Evolutionary conservation across 2,888 invertebrate species (phyloP), one percentile per base, ranked within the genome.

Genomic region (Antitype chi): DNA sequence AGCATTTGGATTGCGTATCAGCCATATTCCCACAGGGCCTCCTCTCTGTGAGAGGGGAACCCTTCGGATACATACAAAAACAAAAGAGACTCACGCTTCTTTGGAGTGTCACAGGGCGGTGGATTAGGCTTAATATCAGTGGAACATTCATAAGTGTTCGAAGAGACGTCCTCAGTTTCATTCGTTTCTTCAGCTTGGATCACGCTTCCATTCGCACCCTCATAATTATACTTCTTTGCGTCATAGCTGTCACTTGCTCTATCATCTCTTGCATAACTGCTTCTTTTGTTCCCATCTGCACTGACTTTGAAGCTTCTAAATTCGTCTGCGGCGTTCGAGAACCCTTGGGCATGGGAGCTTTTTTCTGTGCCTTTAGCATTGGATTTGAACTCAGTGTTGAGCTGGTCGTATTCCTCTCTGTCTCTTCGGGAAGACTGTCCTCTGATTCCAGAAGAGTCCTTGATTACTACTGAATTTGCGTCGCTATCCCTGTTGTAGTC

Each of bases 321-420:
- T 38, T 15, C 1, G 1, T 20, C n/a, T 25, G 5, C 9, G 5
- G 49, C 38, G 7, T 38, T 15, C 0, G 49, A 38, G 38, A 4
- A 13, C 0, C n/a, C 20, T 15, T 17, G 49, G 0, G 3, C 25
- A 2, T 1, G 3, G 0, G 0, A 1, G 1, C 6, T 32, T 0
- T 17, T n/a, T 15, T 38, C 17, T 15, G 0, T 49, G 0, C 52
- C 52, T 3, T 1, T 8, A 5, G 11, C 13, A 25, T 70, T 13
- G 0, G 25, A 38, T 0, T 13, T 25, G 1, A 38, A 4, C 9
- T 47, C 43, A 2, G 49, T 70, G 11, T 59, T 52, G 4, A 17
- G 0, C 13, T 52, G 32, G 17, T 23, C 8, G 3, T 13, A 60
- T 23, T 23, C 0, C 13, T 23, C 23, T 17, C 8, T 2, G 2